Conservation (phyloP, 2,797 vertebrate species). For the Alcedo atthis region DNA sequence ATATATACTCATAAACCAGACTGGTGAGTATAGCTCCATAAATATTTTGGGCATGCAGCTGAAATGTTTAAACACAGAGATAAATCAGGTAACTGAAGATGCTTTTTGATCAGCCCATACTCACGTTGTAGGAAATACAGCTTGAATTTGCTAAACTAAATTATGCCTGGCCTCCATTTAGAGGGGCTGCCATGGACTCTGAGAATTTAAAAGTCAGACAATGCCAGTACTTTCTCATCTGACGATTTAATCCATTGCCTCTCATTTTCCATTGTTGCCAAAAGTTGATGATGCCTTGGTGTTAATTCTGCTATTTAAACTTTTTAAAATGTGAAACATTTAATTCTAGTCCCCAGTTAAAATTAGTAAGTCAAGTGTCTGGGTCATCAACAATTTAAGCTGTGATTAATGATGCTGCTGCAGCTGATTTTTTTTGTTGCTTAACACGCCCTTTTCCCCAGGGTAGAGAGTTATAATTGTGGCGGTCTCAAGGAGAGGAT, state of each 20-base stretch:
- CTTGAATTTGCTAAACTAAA: not conserved
- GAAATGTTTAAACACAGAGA: not conserved
- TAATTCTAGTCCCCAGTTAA: not conserved
- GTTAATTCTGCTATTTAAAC: not conserved
- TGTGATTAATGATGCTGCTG: not conserved
- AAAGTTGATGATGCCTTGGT: not conserved
- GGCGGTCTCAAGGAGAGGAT: not conserved
- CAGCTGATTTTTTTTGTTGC: not conserved
- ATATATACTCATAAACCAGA: not conserved
- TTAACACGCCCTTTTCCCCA: not conserved
- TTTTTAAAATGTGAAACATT: not conserved
- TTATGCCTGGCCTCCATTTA: not conserved
- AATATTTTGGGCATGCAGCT: constrained; percentile 39
- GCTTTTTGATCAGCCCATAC: not conserved
- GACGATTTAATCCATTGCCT: not conserved
- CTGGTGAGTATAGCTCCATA: not conserved
- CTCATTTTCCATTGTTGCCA: not conserved
- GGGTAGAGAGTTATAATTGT: not conserved
- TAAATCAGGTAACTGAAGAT: constrained; percentile 15
- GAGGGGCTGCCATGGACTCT: not conserved
- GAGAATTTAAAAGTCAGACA: not conserved
- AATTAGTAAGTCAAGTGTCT: not conserved
- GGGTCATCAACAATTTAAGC: not conserved
- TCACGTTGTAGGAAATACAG: not conserved
- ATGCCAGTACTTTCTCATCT: not conserved